Evolutionary conservation across 2,797 vertebrate genomes (phyloP), one percentile per base, ranked within the genome.

Genomic region (Tapera naevia): DNA sequence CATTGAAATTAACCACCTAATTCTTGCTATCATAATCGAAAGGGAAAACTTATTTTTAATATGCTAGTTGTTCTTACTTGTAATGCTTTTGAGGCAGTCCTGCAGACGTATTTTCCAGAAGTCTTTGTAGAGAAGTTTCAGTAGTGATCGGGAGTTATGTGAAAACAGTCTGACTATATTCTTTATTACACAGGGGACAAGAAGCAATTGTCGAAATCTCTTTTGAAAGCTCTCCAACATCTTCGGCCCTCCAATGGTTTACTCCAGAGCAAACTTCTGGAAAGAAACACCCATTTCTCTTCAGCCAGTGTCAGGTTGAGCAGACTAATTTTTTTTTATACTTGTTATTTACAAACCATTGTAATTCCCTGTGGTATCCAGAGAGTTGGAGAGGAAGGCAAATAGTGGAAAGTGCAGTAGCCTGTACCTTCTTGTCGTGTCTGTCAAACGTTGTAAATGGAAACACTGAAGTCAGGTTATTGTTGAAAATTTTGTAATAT

Each of bases 271-370:
- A 99, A 97, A 99, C 99, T 4, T 99, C 99, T 3, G 99, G 99
- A 61, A 99, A 99, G 97, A 97, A 98, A 24, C 98, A 99, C 7
- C 99, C 99, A 0, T 99, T 99, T 97, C 98, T 99, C 94, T 99
- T 99, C 97, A 99, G 99, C 96, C 99, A 99, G 89, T 99, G 99
- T 97, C 99, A 99, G 99, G 99, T 99, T 97, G 96, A 74, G 78
- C 64, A 23, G 33, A 33, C 30, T 67, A 3, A 4, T 41, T 67
- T 11, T n/a, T 48, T 75, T 62, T 86, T 35, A 39, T 48, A 48
- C 17, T 58, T 74, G 5, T 33, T 87, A 3, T 67, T 88, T 87
- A 18, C 16, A 21, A 43, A 24, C 13, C 24, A 7, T 65, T 70
- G 33, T 89, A 69, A 62, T 81, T 85, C 32, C 35, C 21, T 5